These are phyloP conservation scores for Dromaius novaehollandiae DNA, from an alignment of 2,113 vertebrate species.

Conservation along the genomic window DNA sequence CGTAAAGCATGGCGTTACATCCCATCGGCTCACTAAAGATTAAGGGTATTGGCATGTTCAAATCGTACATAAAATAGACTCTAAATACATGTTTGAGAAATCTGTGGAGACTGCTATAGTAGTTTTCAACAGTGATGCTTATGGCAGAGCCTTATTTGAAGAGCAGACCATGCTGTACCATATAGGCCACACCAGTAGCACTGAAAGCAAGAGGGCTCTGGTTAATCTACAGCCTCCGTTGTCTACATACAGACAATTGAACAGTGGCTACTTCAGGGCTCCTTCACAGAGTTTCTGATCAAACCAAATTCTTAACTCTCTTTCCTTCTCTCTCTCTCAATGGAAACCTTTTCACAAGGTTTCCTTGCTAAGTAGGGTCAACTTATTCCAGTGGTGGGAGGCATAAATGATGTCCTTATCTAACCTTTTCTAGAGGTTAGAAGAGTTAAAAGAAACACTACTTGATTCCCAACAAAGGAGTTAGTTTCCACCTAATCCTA, in stretches of 20 bases:
- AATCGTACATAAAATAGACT: background rate
- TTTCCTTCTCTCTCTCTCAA: background rate
- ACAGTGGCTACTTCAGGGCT: background rate
- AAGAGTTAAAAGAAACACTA: conserved; percentile 23
- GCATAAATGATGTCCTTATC: background rate
- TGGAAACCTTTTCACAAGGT: background rate
- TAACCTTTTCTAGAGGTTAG: conserved; percentile 19
- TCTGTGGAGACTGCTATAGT: background rate
- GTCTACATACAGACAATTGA: background rate
- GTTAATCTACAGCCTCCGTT: background rate
- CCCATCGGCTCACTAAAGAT: background rate
- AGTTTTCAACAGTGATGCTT: background rate
- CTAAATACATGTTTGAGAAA: background rate
- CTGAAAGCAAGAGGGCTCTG: background rate
- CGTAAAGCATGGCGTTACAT: background rate
- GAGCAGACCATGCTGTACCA: background rate
- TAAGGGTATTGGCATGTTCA: background rate
- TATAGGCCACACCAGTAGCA: background rate
- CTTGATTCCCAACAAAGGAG: conserved; percentile 28
- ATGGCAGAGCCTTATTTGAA: background rate
- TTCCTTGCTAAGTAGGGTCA: background rate
- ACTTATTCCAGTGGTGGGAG: background rate
- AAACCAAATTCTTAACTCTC: background rate
- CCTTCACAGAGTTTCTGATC: background rate
- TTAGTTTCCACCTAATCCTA: conserved; percentile 51